Evolutionary conservation across 2,113 vertebrate genomes (phyloP).

Genomic region (Turnix velox): DNA sequence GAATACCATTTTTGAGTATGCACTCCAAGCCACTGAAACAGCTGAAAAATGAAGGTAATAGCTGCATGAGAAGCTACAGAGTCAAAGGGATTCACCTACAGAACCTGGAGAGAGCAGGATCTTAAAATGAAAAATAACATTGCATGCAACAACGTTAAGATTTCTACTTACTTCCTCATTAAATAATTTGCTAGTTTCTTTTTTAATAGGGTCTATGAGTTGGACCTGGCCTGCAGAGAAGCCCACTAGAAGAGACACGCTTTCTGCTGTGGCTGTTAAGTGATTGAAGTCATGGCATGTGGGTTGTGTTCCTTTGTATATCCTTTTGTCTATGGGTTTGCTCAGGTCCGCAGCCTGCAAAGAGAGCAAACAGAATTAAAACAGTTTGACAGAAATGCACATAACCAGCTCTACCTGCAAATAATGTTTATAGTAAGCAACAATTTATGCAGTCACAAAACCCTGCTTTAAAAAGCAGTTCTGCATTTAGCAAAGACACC

Average conservation of each 20-base stretch:
- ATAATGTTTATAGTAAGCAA: background rate
- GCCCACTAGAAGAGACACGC: slow-evolving; percentile 96
- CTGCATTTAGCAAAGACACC: background rate
- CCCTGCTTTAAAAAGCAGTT: background rate
- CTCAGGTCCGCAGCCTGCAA: slow-evolving; percentile 96
- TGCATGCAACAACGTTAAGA: slow-evolving; percentile 42
- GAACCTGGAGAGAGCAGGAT: background rate
- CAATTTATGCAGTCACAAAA: slow-evolving; percentile 2
- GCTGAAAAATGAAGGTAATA: background rate
- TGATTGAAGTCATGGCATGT: slow-evolving; percentile 99
- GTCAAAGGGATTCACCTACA: background rate
- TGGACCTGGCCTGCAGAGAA: slow-evolving; percentile 99
- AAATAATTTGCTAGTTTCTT: slow-evolving; percentile 99
- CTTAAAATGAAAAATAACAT: background rate
- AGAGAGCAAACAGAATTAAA: slow-evolving; percentile 57
- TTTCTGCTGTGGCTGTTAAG: slow-evolving; percentile 95
- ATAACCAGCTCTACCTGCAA: background rate
- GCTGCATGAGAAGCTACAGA: background rate
- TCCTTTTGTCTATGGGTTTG: slow-evolving; percentile 99
- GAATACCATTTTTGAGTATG: background rate
- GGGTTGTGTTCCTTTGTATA: slow-evolving; percentile 99
- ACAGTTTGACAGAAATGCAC: slow-evolving; percentile 4
- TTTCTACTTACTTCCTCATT: slow-evolving; percentile 94
- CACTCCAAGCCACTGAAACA: background rate
- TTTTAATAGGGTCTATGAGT: slow-evolving; percentile 99